phyloP scores from a whole-genome alignment of 1,140 invertebrate species.

The Drosophila ficusphila region DNA sequence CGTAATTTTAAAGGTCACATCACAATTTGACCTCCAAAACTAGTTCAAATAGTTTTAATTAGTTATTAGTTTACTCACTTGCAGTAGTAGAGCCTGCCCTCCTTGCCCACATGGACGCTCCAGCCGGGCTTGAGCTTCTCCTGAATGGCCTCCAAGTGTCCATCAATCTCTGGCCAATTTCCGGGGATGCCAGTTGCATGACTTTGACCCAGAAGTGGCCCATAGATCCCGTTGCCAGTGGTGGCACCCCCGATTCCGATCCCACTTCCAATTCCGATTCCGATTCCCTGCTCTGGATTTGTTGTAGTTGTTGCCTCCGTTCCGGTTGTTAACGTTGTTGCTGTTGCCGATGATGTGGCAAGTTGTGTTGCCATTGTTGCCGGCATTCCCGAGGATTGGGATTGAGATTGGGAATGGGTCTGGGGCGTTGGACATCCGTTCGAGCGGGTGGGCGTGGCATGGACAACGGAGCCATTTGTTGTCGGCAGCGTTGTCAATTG shows the following conservation, averaged over 20 bases:
- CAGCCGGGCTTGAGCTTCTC: constrained; percentile 87
- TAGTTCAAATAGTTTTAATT: background rate
- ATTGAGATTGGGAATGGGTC: too few species aligned
- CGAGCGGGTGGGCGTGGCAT: constrained; percentile 35
- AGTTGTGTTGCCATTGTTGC: constrained; percentile 15
- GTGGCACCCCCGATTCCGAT: constrained; percentile 3
- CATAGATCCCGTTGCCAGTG: constrained; percentile 47
- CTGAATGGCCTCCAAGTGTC: constrained; percentile 85
- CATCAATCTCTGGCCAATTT: constrained; percentile 82
- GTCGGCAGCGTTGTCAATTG: constrained; percentile 67
- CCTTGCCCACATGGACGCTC: constrained; percentile 89
- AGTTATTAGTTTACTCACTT: constrained; percentile 86
- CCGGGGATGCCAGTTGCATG: constrained; percentile 48
- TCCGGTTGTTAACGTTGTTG: constrained; percentile 10
- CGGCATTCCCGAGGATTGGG: constrained; percentile 53
- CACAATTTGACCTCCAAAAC: too few species aligned
- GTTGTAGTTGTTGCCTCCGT: constrained; percentile 19
- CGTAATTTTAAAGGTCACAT: too few species aligned
- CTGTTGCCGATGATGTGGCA: background rate
- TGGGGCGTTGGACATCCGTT: constrained; percentile 62
- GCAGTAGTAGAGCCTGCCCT: constrained; percentile 91
- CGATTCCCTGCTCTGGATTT: constrained; percentile 16
- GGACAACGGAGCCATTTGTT: constrained; percentile 59
- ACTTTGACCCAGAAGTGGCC: constrained; percentile 61
- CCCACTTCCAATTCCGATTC: constrained; percentile 11